These are phyloP conservation scores for Dicrostonyx torquatus DNA, from an alignment of 2,797 vertebrate species.

Conservation along the genomic window DNA sequence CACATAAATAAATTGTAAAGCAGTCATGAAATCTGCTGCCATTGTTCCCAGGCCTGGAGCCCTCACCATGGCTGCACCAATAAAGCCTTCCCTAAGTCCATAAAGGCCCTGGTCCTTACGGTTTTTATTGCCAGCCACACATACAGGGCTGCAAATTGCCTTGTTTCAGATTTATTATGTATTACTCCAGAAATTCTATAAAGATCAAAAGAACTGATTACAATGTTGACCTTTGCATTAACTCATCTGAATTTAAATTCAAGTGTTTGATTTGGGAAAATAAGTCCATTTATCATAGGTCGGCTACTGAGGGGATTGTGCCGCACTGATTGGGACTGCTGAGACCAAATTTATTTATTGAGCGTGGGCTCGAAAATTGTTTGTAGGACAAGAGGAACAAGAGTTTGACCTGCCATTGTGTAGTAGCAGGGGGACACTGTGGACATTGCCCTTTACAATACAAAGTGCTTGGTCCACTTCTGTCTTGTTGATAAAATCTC, in stretches of 20 bases:
- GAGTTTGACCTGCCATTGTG: slow-evolving; percentile 88
- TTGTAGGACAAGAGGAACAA: slow-evolving; percentile 89
- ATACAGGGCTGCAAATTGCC: slow-evolving; percentile 91
- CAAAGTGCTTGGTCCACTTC: slow-evolving; percentile 72
- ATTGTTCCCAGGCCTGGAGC: slow-evolving; percentile 86
- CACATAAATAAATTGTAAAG: slow-evolving; percentile 85
- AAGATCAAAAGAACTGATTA: slow-evolving; percentile 95
- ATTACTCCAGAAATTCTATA: slow-evolving; percentile 94
- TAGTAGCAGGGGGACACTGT: slow-evolving; percentile 79
- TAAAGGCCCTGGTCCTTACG: slow-evolving; percentile 92
- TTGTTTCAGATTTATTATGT: slow-evolving; percentile 94
- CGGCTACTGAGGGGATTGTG: slow-evolving; percentile 89
- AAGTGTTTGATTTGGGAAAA: slow-evolving; percentile 94
- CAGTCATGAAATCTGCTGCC: slow-evolving; percentile 87
- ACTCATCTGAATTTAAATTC: slow-evolving; percentile 95
- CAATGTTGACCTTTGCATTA: slow-evolving; percentile 94
- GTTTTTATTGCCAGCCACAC: slow-evolving; percentile 92
- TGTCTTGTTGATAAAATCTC: slow-evolving; percentile 68
- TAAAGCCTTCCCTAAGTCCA: slow-evolving; percentile 93
- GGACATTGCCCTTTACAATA: slow-evolving; percentile 82
- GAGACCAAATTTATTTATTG: slow-evolving; percentile 91
- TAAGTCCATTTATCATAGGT: slow-evolving; percentile 94
- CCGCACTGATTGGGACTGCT: slow-evolving; percentile 88
- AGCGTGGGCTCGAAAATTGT: slow-evolving; percentile 89
- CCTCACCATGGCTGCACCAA: slow-evolving; percentile 88